Evolutionary conservation across 1,140 invertebrate species (phyloP), one percentile per base, ranked within the genome.

Genomic region (Drosophila chauvacae): DNA sequence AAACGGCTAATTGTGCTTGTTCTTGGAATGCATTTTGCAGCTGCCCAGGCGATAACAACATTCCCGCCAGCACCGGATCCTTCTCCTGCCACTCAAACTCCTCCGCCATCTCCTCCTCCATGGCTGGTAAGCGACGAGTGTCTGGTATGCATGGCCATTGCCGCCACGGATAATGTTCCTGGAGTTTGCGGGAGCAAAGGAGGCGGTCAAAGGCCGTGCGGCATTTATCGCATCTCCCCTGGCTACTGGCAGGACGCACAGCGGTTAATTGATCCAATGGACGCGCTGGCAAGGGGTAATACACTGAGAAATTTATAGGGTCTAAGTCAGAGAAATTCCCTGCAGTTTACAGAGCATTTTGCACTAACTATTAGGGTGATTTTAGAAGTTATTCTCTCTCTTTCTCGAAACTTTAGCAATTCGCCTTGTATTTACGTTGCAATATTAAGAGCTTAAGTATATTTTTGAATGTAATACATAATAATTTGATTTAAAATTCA

Each of bases 201-300:
- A 9, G 45, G 63, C 20, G 26, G 23, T 3, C 14, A 39, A 14
- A 35, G 9, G 26, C 56, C 45, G 11, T 92, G 84, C 77, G 90
- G 91, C 56, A 63, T 85, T 60, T 92, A 79, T 80, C 75, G 82
- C 50, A 91, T 92, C 65, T 91, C 77, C 30, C 58, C 9, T 35
- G 30, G 28, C 6, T 92, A 92, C 64, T 92, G 91, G 83, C 39
- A 66, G 57, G 91, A 92, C 62, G 78, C 85, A 47, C 33, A 48
- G 50, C 41, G 41, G 26, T 20, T 7, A 28, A 42, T 47, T 60
- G 37, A 60, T 14, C 44, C 68, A 39, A 39, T 7, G 18, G 48
- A 77, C 41, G 20, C 41, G 47, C 56, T 69, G n/a, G 16, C 56
- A 18, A 48, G 11, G 48, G 73, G 73, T 76, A 76, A 76, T 20